Conservation (phyloP, 92 coral and sea anemone genomes). For the Diadumene lineata region DNA sequence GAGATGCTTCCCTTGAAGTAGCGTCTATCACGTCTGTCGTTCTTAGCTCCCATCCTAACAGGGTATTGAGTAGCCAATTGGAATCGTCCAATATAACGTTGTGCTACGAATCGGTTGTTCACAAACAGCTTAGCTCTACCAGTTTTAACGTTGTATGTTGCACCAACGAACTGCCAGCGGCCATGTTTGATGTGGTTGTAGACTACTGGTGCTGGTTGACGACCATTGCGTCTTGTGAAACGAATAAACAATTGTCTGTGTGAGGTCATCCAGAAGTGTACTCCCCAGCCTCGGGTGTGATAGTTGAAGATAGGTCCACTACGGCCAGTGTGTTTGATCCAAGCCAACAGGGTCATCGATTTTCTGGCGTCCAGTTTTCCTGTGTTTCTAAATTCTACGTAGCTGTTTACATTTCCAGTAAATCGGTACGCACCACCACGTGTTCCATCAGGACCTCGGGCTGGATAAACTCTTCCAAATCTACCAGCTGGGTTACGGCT, state of each 20-base stretch:
- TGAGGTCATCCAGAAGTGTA: slow-evolving; percentile 57
- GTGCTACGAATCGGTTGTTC: slow-evolving; percentile 15
- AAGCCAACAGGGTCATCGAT: slow-evolving; percentile 59
- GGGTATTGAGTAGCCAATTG: slow-evolving; percentile 20
- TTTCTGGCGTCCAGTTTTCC: slow-evolving; percentile 59
- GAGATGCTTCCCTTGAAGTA: slow-evolving; percentile 37
- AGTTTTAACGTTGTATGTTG: slow-evolving; percentile 23
- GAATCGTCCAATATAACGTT: slow-evolving; percentile 25
- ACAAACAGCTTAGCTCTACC: slow-evolving; percentile 37
- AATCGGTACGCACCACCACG: slow-evolving; percentile 57
- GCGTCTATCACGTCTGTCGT: slow-evolving; percentile 17
- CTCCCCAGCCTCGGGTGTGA: slow-evolving; percentile 50
- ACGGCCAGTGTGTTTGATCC: slow-evolving; percentile 63
- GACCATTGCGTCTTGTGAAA: slow-evolving; percentile 48
- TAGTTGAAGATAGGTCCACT: slow-evolving; percentile 64
- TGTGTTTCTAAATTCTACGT: slow-evolving; percentile 58
- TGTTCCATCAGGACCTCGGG: slow-evolving; percentile 68
- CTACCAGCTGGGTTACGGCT: slow-evolving; percentile 44
- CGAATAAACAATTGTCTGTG: slow-evolving; percentile 40
- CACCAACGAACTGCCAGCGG: slow-evolving; percentile 25
- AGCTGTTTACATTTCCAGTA: slow-evolving; percentile 46
- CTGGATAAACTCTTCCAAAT: slow-evolving; percentile 31
- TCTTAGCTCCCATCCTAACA: slow-evolving; percentile 22
- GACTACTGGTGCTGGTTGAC: slow-evolving; percentile 6
- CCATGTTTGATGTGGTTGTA: neutral